Conservation (phyloP, 2,797 vertebrate species). For the Tympanoctomys barrerae region DNA sequence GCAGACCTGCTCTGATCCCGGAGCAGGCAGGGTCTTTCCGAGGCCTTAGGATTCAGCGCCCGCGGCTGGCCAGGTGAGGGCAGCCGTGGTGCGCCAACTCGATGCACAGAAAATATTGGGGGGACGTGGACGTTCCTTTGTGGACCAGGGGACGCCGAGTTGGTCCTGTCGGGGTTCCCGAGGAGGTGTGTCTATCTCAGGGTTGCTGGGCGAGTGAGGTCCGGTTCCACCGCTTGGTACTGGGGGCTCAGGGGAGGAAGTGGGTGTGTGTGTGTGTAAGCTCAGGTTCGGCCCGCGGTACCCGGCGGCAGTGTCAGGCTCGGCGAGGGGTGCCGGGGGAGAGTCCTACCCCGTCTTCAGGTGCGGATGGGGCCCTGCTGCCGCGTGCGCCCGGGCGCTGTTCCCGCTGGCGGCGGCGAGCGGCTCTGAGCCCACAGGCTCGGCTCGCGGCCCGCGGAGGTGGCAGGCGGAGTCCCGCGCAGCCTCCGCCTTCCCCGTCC, state of each 20-base stretch:
- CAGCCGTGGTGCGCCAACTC: neutral
- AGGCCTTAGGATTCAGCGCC: neutral
- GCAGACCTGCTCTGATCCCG: neutral
- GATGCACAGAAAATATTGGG: neutral
- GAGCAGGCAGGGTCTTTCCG: neutral
- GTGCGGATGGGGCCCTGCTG: neutral
- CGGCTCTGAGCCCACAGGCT: neutral
- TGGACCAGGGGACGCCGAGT: neutral
- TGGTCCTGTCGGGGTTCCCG: neutral
- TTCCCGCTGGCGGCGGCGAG: neutral
- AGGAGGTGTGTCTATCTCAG: neutral
- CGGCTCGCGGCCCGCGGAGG: neutral
- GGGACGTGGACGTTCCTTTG: neutral
- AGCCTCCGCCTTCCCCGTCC: neutral
- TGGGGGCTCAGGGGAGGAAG: neutral
- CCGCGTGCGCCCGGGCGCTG: neutral
- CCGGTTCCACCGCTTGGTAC: neutral
- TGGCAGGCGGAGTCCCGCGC: slow-evolving; percentile 9
- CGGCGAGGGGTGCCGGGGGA: neutral
- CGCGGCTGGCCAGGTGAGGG: slow-evolving; percentile 66
- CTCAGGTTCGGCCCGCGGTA: neutral
- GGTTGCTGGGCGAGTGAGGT: neutral
- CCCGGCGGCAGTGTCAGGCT: neutral
- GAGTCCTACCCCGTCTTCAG: neutral
- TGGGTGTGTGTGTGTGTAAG: neutral